Conservation (phyloP, 2,888 invertebrate genomes). For the Aleiodes testaceus region DNA sequence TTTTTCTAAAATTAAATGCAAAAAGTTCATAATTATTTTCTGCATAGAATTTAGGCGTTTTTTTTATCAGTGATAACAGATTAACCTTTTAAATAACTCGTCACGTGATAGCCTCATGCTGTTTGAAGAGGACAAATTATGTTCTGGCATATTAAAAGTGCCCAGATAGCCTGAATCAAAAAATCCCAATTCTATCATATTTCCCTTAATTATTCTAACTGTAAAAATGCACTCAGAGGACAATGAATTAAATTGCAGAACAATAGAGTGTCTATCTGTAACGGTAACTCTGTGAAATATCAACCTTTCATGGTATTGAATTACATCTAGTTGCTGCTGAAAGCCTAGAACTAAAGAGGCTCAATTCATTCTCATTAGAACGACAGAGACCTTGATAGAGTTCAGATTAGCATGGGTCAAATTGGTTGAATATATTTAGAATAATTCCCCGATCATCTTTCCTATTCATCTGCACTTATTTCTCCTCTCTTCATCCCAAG, state of each 20-base stretch:
- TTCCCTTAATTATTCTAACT: background rate
- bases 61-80: slow-evolving; percentile 48
- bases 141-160: background rate
- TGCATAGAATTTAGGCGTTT: background rate
- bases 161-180: too few species aligned
- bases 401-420: slow-evolving; percentile 40
- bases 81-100: slow-evolving; percentile 49
- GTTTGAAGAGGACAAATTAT: slow-evolving; percentile 1
- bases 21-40: background rate
- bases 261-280: slow-evolving; percentile 11
- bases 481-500: slow-evolving; percentile 36
- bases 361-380: slow-evolving; percentile 7
- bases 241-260: slow-evolving; percentile 35
- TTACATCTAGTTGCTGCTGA: slow-evolving; percentile 28
- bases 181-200: too few species aligned
- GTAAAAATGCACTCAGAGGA: slow-evolving; percentile 11
- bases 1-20: background rate
- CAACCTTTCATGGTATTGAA: slow-evolving; percentile 12
- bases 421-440: slow-evolving; percentile 31
- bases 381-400: slow-evolving; percentile 38
- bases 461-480: slow-evolving; percentile 40
- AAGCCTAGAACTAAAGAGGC: slow-evolving; percentile 18
- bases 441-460: background rate
- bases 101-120: slow-evolving; percentile 38
- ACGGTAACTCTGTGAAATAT: slow-evolving; percentile 14